Evolutionary conservation across 2,888 invertebrate genomes (phyloP), one percentile per base, ranked within the genome.

Genomic region (Amorpha juglandis): DNA sequence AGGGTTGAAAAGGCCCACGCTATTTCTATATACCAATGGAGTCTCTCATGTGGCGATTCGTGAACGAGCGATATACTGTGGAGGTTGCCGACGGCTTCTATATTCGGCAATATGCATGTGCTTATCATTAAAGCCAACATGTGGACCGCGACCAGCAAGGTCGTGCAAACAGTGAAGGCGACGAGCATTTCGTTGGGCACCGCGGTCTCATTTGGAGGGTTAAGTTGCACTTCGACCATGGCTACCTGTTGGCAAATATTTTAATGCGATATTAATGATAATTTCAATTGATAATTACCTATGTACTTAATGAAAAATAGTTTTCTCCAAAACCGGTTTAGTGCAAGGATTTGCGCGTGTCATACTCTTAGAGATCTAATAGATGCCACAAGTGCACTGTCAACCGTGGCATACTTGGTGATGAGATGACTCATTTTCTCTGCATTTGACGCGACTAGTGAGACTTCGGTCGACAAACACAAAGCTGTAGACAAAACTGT

Each of bases 121-220:
- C 98, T 98, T 86, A 99, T 99, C 99, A 99, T 99, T 35, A 99
- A 94, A 0, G 99, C 99, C 71, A 99, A 90, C 96, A 99, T 97
- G 89, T 99, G 99, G 0, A 99, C 99, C 0, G 99, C 98, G 2
- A 99, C 99, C 42, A 99, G 94, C 0, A 99, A 94, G 0, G 99
- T 98, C 38, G 99, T 99, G 83, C 98, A 98, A 0, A 99, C 95
- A 35, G 98, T 98, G 88, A 99, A 99, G 0, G 98, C 96, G 47
- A 99, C 96, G 65, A 99, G 92, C 94, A 99, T 96, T 63, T 95
- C 95, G 11, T 95, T 91, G 0, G 98, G 98, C 63, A 98, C 96
- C 72, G 94, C 91, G 6, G 97, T 96, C 45, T 74, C 68, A 3
- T 79, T 77, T 14, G 96, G 95, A 21, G 95, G 94, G 78, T 97